Base-by-base conservation (phyloP, 2,888 invertebrate genomes). In the Spatulosminthurus flaviceps region DNA sequence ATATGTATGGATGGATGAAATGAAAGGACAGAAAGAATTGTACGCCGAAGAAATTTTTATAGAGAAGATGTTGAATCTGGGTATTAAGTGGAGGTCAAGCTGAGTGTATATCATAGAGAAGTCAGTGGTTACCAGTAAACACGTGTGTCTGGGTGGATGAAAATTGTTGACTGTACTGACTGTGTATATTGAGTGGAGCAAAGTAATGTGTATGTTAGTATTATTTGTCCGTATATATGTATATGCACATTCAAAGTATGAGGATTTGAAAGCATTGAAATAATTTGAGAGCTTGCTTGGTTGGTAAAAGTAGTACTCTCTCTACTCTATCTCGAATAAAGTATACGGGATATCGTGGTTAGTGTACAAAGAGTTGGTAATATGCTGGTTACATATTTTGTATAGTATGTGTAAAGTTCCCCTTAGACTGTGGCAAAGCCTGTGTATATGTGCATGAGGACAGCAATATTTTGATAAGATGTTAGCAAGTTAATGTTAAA, bases 121-220 rank as follows among this genome's bases (percentile, higher is more conserved):
- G 26, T 67, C 67, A 51, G 19, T 67, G 29, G 67, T 26, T 67
- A 29, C 67, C 28, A 67, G 67, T 28, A 67, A 67, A 67, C 67
- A 67, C 67, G 67, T 67, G 67, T 67, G 67, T 24, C 67, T 67
- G 67, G 24, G 67, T 67, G 67, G 26, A 67, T 67, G 67, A 67
- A 67, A 67, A 22, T 24, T 51, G 5, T 51, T 51, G 51, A 19
- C 51, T 51, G 51, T 51, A 2, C 16, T 51, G 51, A 19, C 51
- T 51, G 51, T 51, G 16, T 51, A 51, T 51, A 51, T 19, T 5
- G 16, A 51, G 5, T 16, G 7, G 16, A 16, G 51, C 51, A 7
- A 9, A 51, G 51, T 51, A n/a, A n/a, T 51, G 64, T 2, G 13
- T 24, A 67, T 26, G 24, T 5, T n/a, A n/a, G n/a, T n/a, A n/a